Evolutionary conservation across 2,888 invertebrate species (phyloP), one percentile per base, ranked within the genome.

Genomic region (Cantharis rufa): DNA sequence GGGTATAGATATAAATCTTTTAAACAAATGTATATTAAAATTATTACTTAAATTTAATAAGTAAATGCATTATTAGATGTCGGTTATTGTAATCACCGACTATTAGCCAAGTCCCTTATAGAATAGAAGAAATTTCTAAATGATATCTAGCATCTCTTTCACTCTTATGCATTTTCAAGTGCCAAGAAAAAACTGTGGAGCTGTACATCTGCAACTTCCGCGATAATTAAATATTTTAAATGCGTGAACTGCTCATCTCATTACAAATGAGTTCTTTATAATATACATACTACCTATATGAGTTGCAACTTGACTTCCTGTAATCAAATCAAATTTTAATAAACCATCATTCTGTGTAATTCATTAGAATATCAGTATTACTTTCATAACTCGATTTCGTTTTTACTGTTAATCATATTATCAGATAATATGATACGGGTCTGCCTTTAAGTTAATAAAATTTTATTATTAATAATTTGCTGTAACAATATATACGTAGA

Each of bases 321-420:
- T 73, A 82, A 82, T 82, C 80, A 81, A 80, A 62, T 71, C 64
- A 76, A 72, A 80, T 76, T 80, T 81, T 82, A 82, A 81, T 78
- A 80, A 21, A 74, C 76, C 63, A 79, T 76, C 76, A 78, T 79
- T 78, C 78, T 74, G 72, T 74, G 75, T 78, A 80, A 81, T 81
- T 78, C 81, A 80, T 80, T 80, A 81, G 79, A 64, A 73, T 73
- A 75, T 74, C 78, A 73, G 77, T 77, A 80, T 66, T 72, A 71
- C 74, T 73, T 72, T 79, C 77, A 77, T 75, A 79, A 77, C 73
- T 61, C 70, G 66, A 78, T 75, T 70, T 75, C 70, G 75, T 78
- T 78, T 78, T 78, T 78, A 69, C 72, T 68, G 75, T 78, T 78
- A 78, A 78, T 78, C 75, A 73, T 71, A 48, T n/a, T 48, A 48